Conservation (phyloP, 1,140 invertebrate genomes). For the Apis laboriosa region DNA sequence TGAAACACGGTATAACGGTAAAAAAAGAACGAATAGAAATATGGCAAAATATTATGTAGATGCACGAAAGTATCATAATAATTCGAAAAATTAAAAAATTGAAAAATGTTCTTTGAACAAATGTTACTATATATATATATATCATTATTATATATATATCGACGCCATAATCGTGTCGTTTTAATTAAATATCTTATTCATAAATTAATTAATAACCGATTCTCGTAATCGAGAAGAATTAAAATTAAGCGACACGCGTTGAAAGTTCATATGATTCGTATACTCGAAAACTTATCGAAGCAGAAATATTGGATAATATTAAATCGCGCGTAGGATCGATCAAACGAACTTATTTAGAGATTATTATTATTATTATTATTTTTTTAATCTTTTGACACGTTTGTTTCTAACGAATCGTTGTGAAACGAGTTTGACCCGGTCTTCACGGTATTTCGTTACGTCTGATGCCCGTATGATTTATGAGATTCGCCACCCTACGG, state of each 20-base stretch:
- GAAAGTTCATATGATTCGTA: constrained; percentile 2
- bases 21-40: too few relatives aligned
- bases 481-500: neutral
- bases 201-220: constrained; percentile 14
- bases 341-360: neutral
- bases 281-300: neutral
- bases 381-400: too few relatives aligned
- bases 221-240: neutral
- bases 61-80: neutral
- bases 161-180: neutral
- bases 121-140: neutral
- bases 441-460: constrained; percentile 4
- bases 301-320: neutral
- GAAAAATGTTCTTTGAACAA: neutral
- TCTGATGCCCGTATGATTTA: neutral
- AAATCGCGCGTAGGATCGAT: neutral
- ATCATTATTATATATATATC: neutral
- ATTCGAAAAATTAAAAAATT: neutral
- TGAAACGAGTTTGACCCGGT: neutral
- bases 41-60: too few relatives aligned
- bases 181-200: neutral
- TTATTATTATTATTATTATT: neutral
- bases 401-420: neutral
- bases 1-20: too few relatives aligned
- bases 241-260: neutral